phyloP scores from a whole-genome alignment of 2,113 vertebrate genomes.

The Varanus salvator region DNA sequence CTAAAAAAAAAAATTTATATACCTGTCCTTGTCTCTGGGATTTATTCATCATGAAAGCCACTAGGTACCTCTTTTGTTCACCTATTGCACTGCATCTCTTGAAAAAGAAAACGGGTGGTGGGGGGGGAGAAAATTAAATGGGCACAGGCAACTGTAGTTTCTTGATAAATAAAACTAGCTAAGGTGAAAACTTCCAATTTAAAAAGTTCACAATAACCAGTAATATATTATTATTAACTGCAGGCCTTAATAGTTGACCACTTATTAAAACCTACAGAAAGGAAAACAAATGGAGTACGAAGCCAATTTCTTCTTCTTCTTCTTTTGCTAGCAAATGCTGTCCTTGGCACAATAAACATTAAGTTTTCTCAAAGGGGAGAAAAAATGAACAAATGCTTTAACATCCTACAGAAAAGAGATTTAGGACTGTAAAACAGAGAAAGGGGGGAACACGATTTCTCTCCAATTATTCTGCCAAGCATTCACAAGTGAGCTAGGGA shows the following conservation, averaged over 20 bases:
- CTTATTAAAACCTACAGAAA: conserved; percentile 36
- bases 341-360: conserved; percentile 63
- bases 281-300: conserved; percentile 43
- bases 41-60: conserved; percentile 72
- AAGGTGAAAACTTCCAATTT: conserved; percentile 56
- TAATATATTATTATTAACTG: conserved; percentile 48
- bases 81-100: conserved; percentile 84
- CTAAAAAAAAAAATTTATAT: conserved; percentile 31
- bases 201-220: conserved; percentile 50
- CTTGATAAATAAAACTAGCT: conserved; percentile 57
- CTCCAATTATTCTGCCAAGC: conserved; percentile 88
- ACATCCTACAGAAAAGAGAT: conserved; percentile 77
- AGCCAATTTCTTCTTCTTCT: background rate
- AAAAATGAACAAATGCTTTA: conserved; percentile 76
- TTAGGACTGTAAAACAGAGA: conserved; percentile 82
- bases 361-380: conserved; percentile 80
- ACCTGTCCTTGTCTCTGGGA: conserved; percentile 84
- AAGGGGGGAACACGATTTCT: conserved; percentile 75
- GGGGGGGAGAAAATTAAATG: conserved; percentile 48
- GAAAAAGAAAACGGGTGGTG: conserved; percentile 24
- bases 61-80: conserved; percentile 79
- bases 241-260: conserved; percentile 49
- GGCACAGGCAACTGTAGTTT: conserved; percentile 45
- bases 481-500: conserved; percentile 86
- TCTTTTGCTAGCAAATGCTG: conserved; percentile 38